Evolutionary conservation across 2,113 vertebrate species (phyloP), one percentile per base, ranked within the genome.

Genomic region (Pluvialis apricaria): DNA sequence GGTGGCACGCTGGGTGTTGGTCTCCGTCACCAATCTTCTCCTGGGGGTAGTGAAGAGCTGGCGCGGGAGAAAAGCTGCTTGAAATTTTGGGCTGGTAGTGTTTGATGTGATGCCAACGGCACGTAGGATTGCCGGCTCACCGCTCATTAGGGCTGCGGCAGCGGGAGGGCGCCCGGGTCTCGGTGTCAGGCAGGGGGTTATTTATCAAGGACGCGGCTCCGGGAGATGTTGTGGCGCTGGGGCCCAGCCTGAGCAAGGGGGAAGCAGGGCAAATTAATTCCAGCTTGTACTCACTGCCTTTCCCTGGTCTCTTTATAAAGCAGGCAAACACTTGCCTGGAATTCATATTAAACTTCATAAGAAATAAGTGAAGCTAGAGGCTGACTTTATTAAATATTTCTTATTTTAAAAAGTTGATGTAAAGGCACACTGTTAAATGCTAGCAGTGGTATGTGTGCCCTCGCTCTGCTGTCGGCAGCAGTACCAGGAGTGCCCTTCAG

Each of bases 101-200:
- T 32, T 75, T 34, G 17, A 8, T 0, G 0, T 12, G 66, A 24
- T 19, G 24, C 57, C 0, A 0, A 3, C 6, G 1, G 21, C 49
- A 15, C 2, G 1, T 2, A 5, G 72, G 55, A 11, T 64, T 29
- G 32, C 38, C 0, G 0, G 55, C 49, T 38, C 54, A 24, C n/a
- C 0, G 0, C 58, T 69, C 29, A 1, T 31, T 31, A 21, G 71
- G 52, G 79, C 75, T 77, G 81, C 8, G 49, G 60, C 77, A 80
- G 58, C 3, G 2, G 54, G 54, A 86, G n/a, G 25, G 8, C 0
- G 1, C 28, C 55, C 0, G 2, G 55, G 24, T 54, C 66, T 82
- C 1, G 0, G 31, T 80, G 64, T 81, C 71, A 65, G 54, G 54
- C 75, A 34, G 71, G 36, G 28, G 28, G 71, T 71, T 72, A 11